A percentile compares a stretch with the other conserved stretches of the same genome.
Evolutionary conservation across 2,888 invertebrate species (phyloP).

Genomic region (Drosophila kuntzei): DNA sequence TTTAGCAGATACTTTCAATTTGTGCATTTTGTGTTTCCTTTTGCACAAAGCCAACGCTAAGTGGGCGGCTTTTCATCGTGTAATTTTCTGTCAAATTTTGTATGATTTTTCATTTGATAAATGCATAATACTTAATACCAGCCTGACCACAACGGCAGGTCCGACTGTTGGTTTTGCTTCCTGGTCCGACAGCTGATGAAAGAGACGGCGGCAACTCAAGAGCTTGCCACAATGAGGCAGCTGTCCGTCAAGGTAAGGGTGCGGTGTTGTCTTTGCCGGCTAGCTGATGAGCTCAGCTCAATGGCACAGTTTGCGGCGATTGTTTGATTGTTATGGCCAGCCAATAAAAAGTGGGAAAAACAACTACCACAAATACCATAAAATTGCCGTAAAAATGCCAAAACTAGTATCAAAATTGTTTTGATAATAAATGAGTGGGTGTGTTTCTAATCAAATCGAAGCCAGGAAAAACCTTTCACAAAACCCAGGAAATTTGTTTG

Average conservation of each 20-base stretch:
- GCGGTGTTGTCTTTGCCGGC: slow-evolving; percentile 19
- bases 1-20: not conserved
- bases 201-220: not conserved
- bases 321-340: slow-evolving; percentile 32
- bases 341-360: slow-evolving; percentile 5
- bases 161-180: slow-evolving; percentile 29
- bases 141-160: slow-evolving; percentile 31
- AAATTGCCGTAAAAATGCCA: slow-evolving; percentile 25
- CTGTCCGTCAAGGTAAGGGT: slow-evolving; percentile 38
- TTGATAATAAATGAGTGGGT: slow-evolving; percentile 27
- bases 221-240: slow-evolving; percentile 15
- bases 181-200: slow-evolving; percentile 40
- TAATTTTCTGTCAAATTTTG: slow-evolving; percentile 66
- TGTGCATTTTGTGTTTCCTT: not conserved
- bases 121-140: slow-evolving; percentile 46
- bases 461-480: slow-evolving; percentile 27
- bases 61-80: slow-evolving; percentile 65
- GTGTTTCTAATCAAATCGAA: slow-evolving; percentile 37
- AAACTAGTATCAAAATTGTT: not conserved
- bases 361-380: slow-evolving; percentile 1
- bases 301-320: no score
- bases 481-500: slow-evolving; percentile 32
- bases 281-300: slow-evolving; percentile 23
- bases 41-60: slow-evolving; percentile 33
- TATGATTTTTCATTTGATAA: slow-evolving; percentile 70